phyloP scores from a whole-genome alignment of 2,888 invertebrate species.

The Altica lythri region DNA sequence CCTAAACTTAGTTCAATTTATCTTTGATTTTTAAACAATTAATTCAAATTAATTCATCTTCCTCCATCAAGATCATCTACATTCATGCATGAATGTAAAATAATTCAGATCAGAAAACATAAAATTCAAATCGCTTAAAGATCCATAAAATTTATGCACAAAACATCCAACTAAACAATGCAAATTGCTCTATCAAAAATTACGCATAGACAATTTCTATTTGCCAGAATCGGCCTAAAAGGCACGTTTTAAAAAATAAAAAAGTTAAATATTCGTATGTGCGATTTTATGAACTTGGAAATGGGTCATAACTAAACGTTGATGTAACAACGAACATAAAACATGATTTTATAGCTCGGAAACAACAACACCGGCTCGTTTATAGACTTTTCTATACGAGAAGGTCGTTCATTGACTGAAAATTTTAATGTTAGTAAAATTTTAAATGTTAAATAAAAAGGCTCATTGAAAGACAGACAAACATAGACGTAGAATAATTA shows the following conservation, averaged over 20 bases:
- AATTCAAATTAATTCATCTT: no score
- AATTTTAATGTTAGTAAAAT: constrained; percentile 42
- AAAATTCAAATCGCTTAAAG: no score
- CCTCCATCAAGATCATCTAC: no score
- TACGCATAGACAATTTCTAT: constrained; percentile 4
- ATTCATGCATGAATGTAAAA: no score
- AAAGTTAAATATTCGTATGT: constrained; percentile 28
- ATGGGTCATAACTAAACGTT: constrained; percentile 51
- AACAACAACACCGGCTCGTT: constrained; percentile 46
- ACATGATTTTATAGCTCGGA: constrained; percentile 56
- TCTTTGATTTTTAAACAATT: no score
- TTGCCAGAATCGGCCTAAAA: constrained; percentile 8
- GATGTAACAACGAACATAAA: constrained; percentile 55
- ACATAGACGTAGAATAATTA: no score
- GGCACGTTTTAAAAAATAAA: constrained; percentile 8
- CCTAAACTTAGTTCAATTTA: no score
- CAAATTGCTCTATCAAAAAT: constrained; percentile 12
- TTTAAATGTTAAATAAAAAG: constrained; percentile 11
- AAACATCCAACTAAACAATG: no score
- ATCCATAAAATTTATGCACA: no score
- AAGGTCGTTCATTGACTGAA: constrained; percentile 58
- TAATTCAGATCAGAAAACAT: no score
- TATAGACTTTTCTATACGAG: constrained; percentile 31
- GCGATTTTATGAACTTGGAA: constrained; percentile 39
- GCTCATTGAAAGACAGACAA: background rate